Percentiles rank a stretch among this genome's conserved stretches.
Conservation (phyloP, 2,888 invertebrate species). For the Rhagophthalmus giganteus region DNA sequence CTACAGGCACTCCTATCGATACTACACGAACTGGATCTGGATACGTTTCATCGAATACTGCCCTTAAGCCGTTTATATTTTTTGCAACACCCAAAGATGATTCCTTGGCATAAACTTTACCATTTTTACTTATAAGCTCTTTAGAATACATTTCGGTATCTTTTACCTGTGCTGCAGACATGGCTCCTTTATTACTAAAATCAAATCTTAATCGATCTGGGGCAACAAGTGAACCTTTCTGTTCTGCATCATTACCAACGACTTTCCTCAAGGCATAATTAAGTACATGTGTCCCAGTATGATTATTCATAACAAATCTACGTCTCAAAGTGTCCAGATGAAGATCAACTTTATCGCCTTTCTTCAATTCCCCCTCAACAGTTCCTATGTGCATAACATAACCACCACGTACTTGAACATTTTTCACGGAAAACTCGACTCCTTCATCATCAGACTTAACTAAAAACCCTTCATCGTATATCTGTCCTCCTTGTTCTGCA, state of each 20-base stretch:
- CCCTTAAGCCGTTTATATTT: conserved; percentile 87
- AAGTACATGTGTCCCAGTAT: conserved; percentile 95
- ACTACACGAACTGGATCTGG: conserved; percentile 95
- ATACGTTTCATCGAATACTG: conserved; percentile 98
- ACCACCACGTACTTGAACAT: conserved; percentile 93
- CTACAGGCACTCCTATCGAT: conserved; percentile 89
- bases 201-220: conserved; percentile 97
- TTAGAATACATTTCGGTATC: conserved; percentile 80
- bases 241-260: conserved; percentile 88
- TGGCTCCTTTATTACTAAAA: conserved; percentile 91
- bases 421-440: conserved; percentile 88
- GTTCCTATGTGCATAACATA: conserved; percentile 93
- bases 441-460: conserved; percentile 81
- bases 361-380: conserved; percentile 78
- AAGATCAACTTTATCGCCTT: conserved; percentile 83
- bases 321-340: conserved; percentile 84
- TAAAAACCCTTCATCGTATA: conserved; percentile 92
- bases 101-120: conserved; percentile 85
- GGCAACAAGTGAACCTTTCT: conserved; percentile 95
- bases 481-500: conserved; percentile 99
- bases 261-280: conserved; percentile 93
- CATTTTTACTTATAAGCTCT: conserved; percentile 72
- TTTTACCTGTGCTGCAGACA: conserved; percentile 86
- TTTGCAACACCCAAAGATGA: conserved; percentile 83
- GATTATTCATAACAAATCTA: conserved; percentile 96